phyloP scores from a whole-genome alignment of 2,113 vertebrate species.

The Thunnus maccoyii region DNA sequence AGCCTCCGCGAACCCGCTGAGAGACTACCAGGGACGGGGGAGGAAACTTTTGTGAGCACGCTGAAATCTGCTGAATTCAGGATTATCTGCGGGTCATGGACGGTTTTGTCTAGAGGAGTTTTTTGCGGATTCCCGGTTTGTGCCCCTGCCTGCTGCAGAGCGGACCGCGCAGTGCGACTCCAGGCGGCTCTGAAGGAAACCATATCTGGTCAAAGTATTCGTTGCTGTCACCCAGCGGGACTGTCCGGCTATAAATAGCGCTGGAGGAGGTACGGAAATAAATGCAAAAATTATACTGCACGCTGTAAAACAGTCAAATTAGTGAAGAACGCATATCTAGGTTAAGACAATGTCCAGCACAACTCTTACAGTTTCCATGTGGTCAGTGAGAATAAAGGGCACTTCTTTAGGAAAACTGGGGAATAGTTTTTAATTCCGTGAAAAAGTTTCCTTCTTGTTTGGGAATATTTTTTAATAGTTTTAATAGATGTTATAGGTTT shows the following conservation, averaged over 20 bases:
- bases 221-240: conserved; percentile 85
- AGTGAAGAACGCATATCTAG: not conserved
- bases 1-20: conserved; percentile 38
- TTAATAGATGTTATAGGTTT: not conserved
- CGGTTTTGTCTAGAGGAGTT: conserved; percentile 22
- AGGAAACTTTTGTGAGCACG: conserved; percentile 67
- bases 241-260: conserved; percentile 86
- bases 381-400: not conserved
- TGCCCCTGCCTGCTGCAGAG: conserved; percentile 35
- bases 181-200: conserved; percentile 80
- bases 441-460: not conserved
- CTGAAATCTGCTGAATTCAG: conserved; percentile 26
- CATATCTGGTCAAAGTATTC: conserved; percentile 95
- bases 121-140: conserved; percentile 23
- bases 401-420: not conserved
- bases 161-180: conserved; percentile 60
- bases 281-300: conserved; percentile 60
- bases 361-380: not conserved
- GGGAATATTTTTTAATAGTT: not conserved
- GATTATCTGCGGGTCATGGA: conserved; percentile 54
- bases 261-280: conserved; percentile 82
- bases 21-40: conserved; percentile 75
- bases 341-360: not conserved
- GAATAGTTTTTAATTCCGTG: not conserved
- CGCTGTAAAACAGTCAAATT: conserved; percentile 27